A percentile compares a stretch with the other conserved stretches of the same genome.
Conservation (phyloP, 1,140 invertebrate species). For the Phocides pigmalion region DNA sequence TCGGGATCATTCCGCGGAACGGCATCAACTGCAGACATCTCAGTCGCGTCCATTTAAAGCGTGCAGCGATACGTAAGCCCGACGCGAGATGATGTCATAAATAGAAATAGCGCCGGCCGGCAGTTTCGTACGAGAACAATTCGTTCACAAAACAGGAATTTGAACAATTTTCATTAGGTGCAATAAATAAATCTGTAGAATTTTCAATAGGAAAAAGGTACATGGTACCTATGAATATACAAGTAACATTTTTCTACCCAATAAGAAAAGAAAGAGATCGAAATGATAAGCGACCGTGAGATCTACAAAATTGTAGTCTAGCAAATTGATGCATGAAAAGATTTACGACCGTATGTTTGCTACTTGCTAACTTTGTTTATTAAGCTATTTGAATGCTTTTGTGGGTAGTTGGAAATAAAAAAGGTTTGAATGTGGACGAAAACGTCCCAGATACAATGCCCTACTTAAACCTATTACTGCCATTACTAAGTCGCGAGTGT, state of each 20-base stretch:
- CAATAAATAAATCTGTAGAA: not conserved
- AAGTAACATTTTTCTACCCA: too few relatives aligned
- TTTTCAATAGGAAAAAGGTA: not conserved
- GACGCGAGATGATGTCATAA: conserved; percentile 82
- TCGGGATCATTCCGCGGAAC: conserved; percentile 79
- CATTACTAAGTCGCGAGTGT: conserved; percentile 13
- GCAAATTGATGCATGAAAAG: not conserved
- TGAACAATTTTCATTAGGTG: conserved; percentile 8
- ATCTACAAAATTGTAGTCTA: too few relatives aligned
- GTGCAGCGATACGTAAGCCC: conserved; percentile 81
- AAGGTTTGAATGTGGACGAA: not conserved
- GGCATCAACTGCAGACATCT: conserved; percentile 80
- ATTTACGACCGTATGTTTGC: too few relatives aligned
- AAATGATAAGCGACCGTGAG: too few relatives aligned
- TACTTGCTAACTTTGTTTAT: too few relatives aligned
- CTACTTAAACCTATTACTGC: conserved; percentile 5
- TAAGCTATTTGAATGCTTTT: too few relatives aligned
- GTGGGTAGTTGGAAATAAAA: not conserved
- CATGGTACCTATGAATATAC: too few relatives aligned
- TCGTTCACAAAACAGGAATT: conserved; percentile 58
- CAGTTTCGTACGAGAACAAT: conserved; percentile 56
- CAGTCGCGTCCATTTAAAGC: conserved; percentile 81
- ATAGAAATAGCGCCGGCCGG: conserved; percentile 80
- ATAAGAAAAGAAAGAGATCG: too few relatives aligned
- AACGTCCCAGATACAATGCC: not conserved